Conservation (phyloP, 2,113 vertebrate species). For the Tragelaphus imberbis region DNA sequence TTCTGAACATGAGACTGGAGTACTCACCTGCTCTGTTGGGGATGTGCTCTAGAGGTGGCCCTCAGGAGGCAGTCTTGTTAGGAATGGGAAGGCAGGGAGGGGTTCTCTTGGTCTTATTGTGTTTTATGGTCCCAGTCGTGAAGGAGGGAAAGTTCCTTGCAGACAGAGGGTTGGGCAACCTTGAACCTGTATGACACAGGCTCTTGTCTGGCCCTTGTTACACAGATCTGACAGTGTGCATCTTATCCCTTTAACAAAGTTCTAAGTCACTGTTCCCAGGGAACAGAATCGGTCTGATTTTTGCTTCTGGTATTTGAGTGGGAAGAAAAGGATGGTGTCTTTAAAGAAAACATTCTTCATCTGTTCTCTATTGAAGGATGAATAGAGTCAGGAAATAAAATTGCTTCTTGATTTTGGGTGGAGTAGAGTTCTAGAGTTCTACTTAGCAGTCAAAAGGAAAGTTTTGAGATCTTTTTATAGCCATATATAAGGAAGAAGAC, state of each 20-base stretch:
- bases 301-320: background rate
- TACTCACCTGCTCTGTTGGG: background rate
- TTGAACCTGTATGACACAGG: too few relatives aligned
- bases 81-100: background rate
- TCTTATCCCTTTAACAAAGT: background rate
- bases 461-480: background rate
- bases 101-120: background rate
- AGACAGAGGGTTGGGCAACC: background rate
- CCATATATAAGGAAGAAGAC: background rate
- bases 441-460: background rate
- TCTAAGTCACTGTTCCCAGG: background rate
- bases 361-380: background rate
- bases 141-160: background rate
- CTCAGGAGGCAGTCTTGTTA: background rate
- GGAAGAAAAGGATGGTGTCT: background rate
- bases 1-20: background rate
- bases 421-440: background rate
- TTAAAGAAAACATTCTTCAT: background rate
- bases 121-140: background rate
- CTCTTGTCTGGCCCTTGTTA: background rate
- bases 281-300: background rate
- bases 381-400: background rate
- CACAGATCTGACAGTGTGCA: accelerated
- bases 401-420: background rate
- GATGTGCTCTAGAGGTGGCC: background rate